Base-by-base conservation (phyloP, 2,888 invertebrate genomes). In the Ligdia adustata region DNA sequence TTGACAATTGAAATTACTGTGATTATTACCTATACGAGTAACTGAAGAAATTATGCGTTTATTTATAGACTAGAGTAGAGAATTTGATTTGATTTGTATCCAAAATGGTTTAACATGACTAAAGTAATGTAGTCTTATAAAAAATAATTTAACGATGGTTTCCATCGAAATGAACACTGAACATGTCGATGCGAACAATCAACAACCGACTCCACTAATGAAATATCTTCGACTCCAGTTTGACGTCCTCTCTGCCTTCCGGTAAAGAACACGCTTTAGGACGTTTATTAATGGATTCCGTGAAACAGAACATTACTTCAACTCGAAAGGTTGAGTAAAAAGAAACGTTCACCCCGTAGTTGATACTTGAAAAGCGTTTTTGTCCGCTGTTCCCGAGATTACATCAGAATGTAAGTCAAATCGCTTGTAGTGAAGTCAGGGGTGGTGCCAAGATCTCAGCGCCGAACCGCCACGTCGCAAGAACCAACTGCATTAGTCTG, bases 261-360 rank as follows among this genome's bases (percentile, higher is more conserved):
- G n/a, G n/a, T 46, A 47, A 40, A 49, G 51, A 39, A 34, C 29
- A 24, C 15, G 29, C 39, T 29, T 16, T 37, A 29, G 50, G 54
- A 54, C 52, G 34, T 48, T 44, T 44, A 55, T 46, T 49, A 59
- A 56, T 55, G 54, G 38, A 33, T 49, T 49, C 26, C 50, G 38
- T 46, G 43, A 48, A 56, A 52, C 45, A 43, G 43, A 54, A 45
- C 52, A 52, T 55, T 51, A 45, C 45, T 49, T 26, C 20, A 24
- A 42, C 38, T 43, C 48, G 39, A 48, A 48, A 32, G 37, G 20
- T 37, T 37, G 26, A 32, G 41, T 42, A 42, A 38, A 38, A 42
- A 42, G 48, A 41, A 40, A 47, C 29, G 41, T 41, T 31, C 29
- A 34, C 14, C 27, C 35, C 37, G 15, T 29, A 41, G 35, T 47